Conservation (phyloP, 2,113 vertebrate genomes). For the Ahaetulla prasina region DNA sequence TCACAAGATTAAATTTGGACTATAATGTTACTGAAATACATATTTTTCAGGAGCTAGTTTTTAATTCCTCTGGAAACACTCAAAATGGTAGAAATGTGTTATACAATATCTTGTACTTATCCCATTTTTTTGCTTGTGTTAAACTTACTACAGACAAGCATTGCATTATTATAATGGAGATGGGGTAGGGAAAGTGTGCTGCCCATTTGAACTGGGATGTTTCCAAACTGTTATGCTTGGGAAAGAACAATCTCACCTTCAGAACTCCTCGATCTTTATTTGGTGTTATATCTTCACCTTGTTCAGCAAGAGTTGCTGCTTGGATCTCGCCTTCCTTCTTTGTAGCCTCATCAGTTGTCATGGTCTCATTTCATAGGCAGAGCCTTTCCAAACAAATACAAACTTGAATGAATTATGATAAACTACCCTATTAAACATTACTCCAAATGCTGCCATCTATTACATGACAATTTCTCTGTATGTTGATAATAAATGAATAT, state of each 20-base stretch:
- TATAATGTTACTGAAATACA: not conserved
- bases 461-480: not conserved
- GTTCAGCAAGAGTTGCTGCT: conserved; percentile 66
- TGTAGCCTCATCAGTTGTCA: conserved; percentile 86
- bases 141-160: not conserved
- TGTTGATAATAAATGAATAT: not conserved
- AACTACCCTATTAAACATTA: not conserved
- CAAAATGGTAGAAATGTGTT: not conserved
- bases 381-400: conserved; percentile 11
- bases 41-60: not conserved
- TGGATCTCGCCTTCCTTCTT: conserved; percentile 72
- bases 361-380: conserved; percentile 61
- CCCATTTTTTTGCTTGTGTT: not conserved
- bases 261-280: conserved; percentile 84
- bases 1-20: not conserved
- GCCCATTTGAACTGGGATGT: not conserved
- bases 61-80: not conserved
- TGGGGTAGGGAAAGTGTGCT: not conserved
- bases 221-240: not conserved
- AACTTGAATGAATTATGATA: not conserved
- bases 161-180: not conserved
- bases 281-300: conserved; percentile 81
- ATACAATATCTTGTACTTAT: not conserved
- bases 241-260: conserved; percentile 74
- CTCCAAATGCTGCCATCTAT: not conserved